These are phyloP conservation scores for Nothoprocta perdicaria DNA, from an alignment of 2,113 vertebrate genomes.

Conservation along the genomic window DNA sequence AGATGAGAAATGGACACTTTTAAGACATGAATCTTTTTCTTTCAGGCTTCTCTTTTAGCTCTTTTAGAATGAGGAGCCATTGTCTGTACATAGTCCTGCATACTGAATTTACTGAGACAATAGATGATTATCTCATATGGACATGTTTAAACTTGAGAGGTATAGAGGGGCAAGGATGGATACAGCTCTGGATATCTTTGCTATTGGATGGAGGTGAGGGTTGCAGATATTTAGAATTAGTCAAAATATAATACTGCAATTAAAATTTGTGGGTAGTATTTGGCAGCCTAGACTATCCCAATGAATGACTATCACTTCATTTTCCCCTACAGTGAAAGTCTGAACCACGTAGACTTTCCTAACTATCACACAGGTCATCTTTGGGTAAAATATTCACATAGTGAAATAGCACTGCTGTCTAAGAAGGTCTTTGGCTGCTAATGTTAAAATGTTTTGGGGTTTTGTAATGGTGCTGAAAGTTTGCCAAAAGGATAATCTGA, in stretches of 20 bases:
- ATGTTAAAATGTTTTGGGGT: neutral
- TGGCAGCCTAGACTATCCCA: neutral
- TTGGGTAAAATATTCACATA: neutral
- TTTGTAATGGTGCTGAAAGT: neutral
- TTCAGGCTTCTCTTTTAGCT: neutral
- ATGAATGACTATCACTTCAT: too few relatives aligned
- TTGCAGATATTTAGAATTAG: neutral
- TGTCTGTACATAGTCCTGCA: accelerated
- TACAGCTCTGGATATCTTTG: neutral
- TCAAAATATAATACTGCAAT: neutral
- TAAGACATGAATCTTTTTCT: neutral
- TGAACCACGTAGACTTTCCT: neutral
- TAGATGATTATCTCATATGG: neutral
- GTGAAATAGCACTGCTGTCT: neutral
- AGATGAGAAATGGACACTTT: neutral
- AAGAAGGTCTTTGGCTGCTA: neutral
- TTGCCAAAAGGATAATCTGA: neutral
- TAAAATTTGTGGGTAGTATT: neutral
- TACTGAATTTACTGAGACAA: neutral
- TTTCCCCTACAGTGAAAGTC: neutral
- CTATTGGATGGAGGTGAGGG: neutral
- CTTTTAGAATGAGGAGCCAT: neutral
- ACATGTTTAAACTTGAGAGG: neutral
- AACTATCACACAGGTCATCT: neutral
- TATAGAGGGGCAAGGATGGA: neutral